Evolutionary conservation across 2,888 invertebrate genomes (phyloP).

Genomic region (Shargacucullia verbasci): DNA sequence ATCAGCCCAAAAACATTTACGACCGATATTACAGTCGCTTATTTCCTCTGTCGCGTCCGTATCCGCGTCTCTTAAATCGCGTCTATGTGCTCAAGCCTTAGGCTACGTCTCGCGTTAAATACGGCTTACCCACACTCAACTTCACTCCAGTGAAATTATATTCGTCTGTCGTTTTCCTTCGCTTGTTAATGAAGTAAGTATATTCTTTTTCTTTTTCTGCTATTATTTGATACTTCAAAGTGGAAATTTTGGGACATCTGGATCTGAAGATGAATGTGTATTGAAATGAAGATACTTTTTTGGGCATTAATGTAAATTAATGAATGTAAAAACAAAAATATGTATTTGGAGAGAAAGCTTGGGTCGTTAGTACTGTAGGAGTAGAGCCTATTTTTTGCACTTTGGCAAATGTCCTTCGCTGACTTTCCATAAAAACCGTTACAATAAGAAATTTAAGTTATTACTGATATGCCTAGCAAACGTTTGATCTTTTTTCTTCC

Average conservation of each 20-base stretch:
- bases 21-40: neutral
- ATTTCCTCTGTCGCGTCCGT: neutral
- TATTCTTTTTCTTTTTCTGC: conserved; percentile 37
- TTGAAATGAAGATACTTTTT: conserved; percentile 24
- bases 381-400: too few species aligned
- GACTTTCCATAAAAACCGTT: too few species aligned
- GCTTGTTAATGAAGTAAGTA: conserved; percentile 50
- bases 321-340: conserved; percentile 6
- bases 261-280: conserved; percentile 26
- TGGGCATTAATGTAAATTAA: neutral
- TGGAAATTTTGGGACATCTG: conserved; percentile 34
- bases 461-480: too few species aligned
- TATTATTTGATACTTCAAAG: conserved; percentile 50
- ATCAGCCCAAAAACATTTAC: neutral
- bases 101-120: conserved; percentile 50
- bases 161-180: conserved; percentile 47
- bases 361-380: too few species aligned
- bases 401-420: too few species aligned
- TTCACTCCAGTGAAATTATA: conserved; percentile 50
- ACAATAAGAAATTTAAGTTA: too few species aligned
- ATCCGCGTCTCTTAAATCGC: neutral
- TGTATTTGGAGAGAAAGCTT: too few species aligned
- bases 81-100: conserved; percentile 9
- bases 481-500: too few species aligned
- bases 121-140: conserved; percentile 58